phyloP scores from a whole-genome alignment of 2,888 invertebrate species.

The Flexamia atlantica region DNA sequence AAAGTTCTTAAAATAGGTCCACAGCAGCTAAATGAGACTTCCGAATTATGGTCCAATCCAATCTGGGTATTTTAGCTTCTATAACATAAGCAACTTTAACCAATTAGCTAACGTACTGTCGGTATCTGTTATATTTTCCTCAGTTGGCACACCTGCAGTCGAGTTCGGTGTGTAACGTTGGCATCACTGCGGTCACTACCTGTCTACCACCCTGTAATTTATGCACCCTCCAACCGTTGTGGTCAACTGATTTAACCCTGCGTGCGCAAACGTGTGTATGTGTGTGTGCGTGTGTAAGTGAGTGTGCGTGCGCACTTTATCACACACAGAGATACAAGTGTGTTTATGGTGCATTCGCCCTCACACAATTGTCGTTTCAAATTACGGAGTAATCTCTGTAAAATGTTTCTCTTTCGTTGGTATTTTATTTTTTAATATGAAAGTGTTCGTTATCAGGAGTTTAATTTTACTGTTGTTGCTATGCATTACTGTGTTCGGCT shows the following conservation, averaged over 20 bases:
- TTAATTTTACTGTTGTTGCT: no score
- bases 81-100: no score
- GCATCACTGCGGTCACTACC: slow-evolving; percentile 36
- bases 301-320: background rate
- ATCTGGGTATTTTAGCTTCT: no score
- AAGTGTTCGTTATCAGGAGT: no score
- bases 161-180: slow-evolving; percentile 36
- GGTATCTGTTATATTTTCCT: background rate
- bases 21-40: no score
- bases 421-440: background rate
- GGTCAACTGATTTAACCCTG: slow-evolving; percentile 56
- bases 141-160: background rate
- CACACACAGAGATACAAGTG: background rate
- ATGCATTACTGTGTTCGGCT: no score
- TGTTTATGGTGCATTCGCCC: background rate
- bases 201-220: slow-evolving; percentile 40
- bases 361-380: background rate
- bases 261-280: slow-evolving; percentile 26
- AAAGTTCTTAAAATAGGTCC: no score
- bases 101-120: no score
- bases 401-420: slow-evolving; percentile 1
- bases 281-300: background rate
- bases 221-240: slow-evolving; percentile 41
- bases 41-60: no score
- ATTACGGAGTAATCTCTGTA: background rate